Evolutionary conservation across 2,888 invertebrate genomes (phyloP).

Genomic region (Lycocerus yunnanus): DNA sequence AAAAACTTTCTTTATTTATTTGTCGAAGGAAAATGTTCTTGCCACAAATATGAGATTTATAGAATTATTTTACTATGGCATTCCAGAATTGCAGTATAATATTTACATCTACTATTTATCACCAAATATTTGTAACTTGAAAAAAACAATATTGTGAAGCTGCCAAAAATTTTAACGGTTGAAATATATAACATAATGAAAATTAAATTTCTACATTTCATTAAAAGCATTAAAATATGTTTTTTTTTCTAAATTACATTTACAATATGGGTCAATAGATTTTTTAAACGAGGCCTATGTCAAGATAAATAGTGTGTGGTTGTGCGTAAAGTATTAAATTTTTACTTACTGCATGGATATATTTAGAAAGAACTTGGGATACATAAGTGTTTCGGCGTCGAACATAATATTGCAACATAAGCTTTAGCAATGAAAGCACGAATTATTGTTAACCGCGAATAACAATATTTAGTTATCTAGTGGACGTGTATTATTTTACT

Average conservation of each 20-base stretch:
- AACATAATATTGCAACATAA: conserved; percentile 25
- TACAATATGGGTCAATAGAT: conserved; percentile 20
- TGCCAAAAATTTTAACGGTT: background rate
- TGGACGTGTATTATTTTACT: background rate
- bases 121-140: background rate
- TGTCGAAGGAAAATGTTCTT: background rate
- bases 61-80: background rate
- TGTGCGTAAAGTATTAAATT: conserved; percentile 26
- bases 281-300: conserved; percentile 19
- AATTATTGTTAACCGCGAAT: background rate
- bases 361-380: conserved; percentile 35
- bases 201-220: background rate
- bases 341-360: conserved; percentile 31
- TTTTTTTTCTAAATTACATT: background rate
- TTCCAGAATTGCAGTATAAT: background rate
- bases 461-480: background rate
- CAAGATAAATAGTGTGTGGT: conserved; percentile 7
- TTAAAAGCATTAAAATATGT: background rate
- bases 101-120: background rate
- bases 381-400: conserved; percentile 28
- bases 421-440: conserved; percentile 13
- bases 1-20: background rate
- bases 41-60: too few relatives aligned
- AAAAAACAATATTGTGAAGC: background rate
- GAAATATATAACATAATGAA: background rate